A percentile compares a stretch with the other conserved stretches of the same genome.
These are phyloP conservation scores for Acrocephalus arundinaceus DNA, from an alignment of 2,113 vertebrate species.

Conservation along the genomic window DNA sequence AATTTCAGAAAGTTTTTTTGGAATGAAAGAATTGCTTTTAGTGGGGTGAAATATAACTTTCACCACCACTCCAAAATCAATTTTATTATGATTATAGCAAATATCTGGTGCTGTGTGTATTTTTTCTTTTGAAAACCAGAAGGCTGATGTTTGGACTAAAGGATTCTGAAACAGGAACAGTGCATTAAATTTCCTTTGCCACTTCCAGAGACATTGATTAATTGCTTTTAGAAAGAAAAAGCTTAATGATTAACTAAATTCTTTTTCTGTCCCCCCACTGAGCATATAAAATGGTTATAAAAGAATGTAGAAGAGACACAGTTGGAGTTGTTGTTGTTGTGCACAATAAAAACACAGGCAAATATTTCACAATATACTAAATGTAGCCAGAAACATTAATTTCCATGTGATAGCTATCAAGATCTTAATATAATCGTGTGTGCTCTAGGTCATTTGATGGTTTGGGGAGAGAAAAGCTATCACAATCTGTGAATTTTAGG, in stretches of 20 bases:
- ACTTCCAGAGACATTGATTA: constrained; percentile 73
- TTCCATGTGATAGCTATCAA: constrained; percentile 25
- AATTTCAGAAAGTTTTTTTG: background rate
- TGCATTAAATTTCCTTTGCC: constrained; percentile 42
- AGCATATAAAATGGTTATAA: constrained; percentile 50
- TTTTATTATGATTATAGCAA: background rate
- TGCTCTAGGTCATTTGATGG: background rate
- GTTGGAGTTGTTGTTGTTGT: constrained; percentile 29
- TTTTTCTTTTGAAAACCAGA: constrained; percentile 10
- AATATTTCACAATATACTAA: constrained; percentile 7
- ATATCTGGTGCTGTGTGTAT: background rate
- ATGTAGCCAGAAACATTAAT: constrained; percentile 29
- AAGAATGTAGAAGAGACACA: constrained; percentile 35
- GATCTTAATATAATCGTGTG: background rate
- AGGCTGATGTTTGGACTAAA: constrained; percentile 30
- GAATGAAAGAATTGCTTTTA: background rate
- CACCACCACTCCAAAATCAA: background rate
- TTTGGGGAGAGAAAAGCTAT: background rate
- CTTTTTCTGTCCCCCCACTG: constrained; percentile 29
- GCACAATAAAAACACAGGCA: constrained; percentile 11
- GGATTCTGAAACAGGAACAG: constrained; percentile 35
- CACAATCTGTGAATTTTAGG: background rate
- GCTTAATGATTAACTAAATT: constrained; percentile 66
- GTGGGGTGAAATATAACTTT: background rate
- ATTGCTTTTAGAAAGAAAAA: constrained; percentile 63